These are phyloP conservation scores for Abramis brama DNA, from an alignment of 2,113 vertebrate species.

Conservation along the genomic window DNA sequence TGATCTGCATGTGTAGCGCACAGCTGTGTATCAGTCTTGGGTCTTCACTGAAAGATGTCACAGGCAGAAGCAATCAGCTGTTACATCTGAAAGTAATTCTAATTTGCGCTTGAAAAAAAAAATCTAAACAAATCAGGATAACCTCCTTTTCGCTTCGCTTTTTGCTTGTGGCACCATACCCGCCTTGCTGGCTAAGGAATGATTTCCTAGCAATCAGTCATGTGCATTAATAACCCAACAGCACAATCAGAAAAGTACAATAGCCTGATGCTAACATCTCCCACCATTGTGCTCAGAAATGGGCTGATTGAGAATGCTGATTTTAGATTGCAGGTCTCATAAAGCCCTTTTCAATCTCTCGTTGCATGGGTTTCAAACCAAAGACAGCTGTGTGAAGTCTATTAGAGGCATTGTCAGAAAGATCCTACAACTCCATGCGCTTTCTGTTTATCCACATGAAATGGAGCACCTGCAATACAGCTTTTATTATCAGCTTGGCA, in stretches of 20 bases:
- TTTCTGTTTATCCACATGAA: background rate
- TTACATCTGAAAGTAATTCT: constrained; percentile 25
- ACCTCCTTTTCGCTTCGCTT: background rate
- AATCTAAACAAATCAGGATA: constrained; percentile 10
- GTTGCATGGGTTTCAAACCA: background rate
- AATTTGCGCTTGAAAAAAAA: background rate
- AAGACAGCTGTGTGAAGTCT: background rate
- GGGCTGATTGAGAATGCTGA: constrained; percentile 7
- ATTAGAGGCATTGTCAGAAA: background rate
- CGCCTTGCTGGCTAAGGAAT: background rate
- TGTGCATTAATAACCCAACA: constrained; percentile 12
- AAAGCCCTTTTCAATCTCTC: background rate
- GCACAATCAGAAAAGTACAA: background rate
- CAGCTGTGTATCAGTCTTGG: background rate
- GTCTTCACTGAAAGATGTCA: background rate
- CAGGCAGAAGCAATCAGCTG: constrained; percentile 24
- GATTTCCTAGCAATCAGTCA: background rate
- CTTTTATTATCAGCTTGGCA: background rate
- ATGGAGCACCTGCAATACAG: background rate
- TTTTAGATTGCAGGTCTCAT: background rate
- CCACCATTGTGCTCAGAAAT: background rate
- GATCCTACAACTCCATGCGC: background rate
- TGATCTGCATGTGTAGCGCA: constrained; percentile 6
- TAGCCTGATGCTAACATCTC: constrained; percentile 6
- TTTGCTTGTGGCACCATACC: constrained; percentile 1